Evolutionary conservation across 1,140 invertebrate genomes (phyloP), one percentile per base, ranked within the genome.

Genomic region (Oryzaephilus surinamensis): DNA sequence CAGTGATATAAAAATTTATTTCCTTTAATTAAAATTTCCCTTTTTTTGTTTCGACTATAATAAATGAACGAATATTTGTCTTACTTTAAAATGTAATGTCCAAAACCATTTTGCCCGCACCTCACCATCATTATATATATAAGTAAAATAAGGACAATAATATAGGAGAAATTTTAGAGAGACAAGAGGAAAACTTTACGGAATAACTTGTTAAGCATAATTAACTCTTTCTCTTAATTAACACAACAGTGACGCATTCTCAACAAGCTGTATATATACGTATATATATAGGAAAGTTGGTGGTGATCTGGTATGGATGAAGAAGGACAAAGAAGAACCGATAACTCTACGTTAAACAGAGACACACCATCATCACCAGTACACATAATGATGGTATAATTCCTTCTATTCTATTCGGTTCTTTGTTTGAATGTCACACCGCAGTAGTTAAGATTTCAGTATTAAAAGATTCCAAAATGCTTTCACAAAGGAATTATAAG

Each of bases 181-280:
- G n/a, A n/a, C n/a, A 48, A 49, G 51, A 50, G 38, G 50, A 48
- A 48, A 54, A 52, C 44, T 52, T 52, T 38, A 39, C 43, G 45
- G 43, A 54, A 54, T 57, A 53, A 54, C 52, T 54, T 57, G 54
- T 57, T 57, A 57, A 50, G 54, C 54, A 51, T 57, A 57, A 57
- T 57, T 57, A 57, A 54, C 50, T 52, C 54, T 54, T 54, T 57
- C 54, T 57, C 52, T 57, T 57, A 57, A 57, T 57, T 57, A 57
- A 57, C 54, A 57, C 49, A 57, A 54, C 50, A 54, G 45, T 54
- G 54, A 52, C 52, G 54, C 54, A 49, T 57, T 48, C 46, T 39
- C 51, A 54, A 50, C 49, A 51, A 46, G 46, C 45, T 46, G 30
- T 42, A 44, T 41, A 38, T n/a, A 37, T 40, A 43, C 6, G 11